These are phyloP conservation scores for Trematomus loennbergii DNA, from an alignment of 2,113 vertebrate species.

Conservation along the genomic window DNA sequence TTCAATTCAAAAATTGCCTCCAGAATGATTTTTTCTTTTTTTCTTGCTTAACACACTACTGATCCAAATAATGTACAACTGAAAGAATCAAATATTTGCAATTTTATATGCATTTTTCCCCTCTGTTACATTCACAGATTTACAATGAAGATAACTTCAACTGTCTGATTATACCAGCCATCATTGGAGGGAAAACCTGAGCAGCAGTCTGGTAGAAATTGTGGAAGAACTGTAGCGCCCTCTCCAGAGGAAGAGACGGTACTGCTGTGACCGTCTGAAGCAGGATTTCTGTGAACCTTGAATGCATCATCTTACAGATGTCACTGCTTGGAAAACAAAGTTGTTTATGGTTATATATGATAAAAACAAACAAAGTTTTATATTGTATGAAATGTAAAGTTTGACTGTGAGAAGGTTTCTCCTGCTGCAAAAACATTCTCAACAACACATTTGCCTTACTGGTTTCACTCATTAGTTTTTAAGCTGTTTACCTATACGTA, in stretches of 20 bases:
- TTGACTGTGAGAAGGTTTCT: constrained; percentile 1
- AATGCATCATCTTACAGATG: not conserved
- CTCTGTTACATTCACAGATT: constrained; percentile 53
- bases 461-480: constrained; percentile 16
- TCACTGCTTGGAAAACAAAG: not conserved
- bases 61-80: not conserved
- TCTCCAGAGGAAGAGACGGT: constrained; percentile 22
- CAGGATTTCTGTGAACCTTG: not conserved
- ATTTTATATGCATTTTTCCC: not conserved
- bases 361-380: no score
- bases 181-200: constrained; percentile 2
- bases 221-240: constrained; percentile 27
- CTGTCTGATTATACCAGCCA: constrained; percentile 10
- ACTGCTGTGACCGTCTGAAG: constrained; percentile 23
- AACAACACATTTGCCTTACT: not conserved
- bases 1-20: constrained; percentile 13
- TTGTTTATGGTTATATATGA: not conserved
- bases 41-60: constrained; percentile 5
- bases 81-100: no score
- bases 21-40: not conserved
- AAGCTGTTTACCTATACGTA: not conserved
- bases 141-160: constrained; percentile 49
- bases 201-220: not conserved
- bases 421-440: not conserved
- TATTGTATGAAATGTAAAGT: constrained; percentile 1